Base-by-base conservation (phyloP, 2,113 vertebrate genomes). In the Thunnus thynnus region DNA sequence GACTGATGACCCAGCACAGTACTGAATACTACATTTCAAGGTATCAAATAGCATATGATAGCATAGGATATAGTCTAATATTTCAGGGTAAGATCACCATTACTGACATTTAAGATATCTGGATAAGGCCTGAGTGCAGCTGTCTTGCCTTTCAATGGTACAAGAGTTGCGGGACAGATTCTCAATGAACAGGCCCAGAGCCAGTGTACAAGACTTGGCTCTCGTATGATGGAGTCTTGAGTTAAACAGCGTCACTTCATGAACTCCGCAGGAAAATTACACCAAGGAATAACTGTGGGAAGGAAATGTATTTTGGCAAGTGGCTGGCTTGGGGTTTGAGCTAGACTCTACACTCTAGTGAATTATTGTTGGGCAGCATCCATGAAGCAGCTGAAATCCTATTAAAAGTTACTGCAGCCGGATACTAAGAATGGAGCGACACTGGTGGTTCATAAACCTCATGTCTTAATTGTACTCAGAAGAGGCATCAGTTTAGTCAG, bases 241-340 rank as follows among this genome's bases (percentile, higher is more conserved):
- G 56, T 60, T 68, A 79, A 78, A 61, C 72, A 36, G 41, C 11
- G 25, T 67, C 44, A 56, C 68, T 70, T 68, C 57, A 76, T 68
- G 41, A 86, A 84, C 73, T 41, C 71, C 22, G 32, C 20, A 67
- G 72, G 50, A 87, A 86, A 86, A 78, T 66, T 32, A 78, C n/a
- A 36, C 65, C 0, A 68, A 88, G 65, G 58, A 86, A 85, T 72
- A 81, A 67, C 85, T 79, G 83, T 70, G 77, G 71, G 30, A 68
- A 84, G 61, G 74, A 87, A 87, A 87, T 86, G 54, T 78, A 68
- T 83, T 86, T 84, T 87, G 84, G 86, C 86, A 80, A 64, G 71
- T 51, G 36, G 13, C n/a, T 64, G 73, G 61, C 80, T 84, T 22
- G 4, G 81, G 60, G 54, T 10, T 82, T 80, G 30, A 52, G 73